phyloP scores from a whole-genome alignment of 2,113 vertebrate genomes.

The Progne subis region DNA sequence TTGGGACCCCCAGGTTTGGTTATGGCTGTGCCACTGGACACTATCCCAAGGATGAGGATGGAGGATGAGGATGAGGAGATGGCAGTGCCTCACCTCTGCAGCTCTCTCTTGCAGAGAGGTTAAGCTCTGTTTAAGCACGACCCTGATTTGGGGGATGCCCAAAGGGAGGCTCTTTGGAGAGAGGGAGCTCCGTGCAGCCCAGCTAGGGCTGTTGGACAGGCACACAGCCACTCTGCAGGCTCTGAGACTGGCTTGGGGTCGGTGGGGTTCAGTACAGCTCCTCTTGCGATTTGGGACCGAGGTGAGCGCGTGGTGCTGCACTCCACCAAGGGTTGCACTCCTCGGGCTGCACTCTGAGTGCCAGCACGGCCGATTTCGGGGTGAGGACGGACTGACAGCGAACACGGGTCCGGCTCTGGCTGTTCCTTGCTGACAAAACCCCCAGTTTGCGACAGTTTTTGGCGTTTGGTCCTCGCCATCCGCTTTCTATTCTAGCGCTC shows the following conservation, averaged over 20 bases:
- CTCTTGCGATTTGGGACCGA: accelerated
- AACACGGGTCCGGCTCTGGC: accelerated
- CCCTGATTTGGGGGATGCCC: not conserved
- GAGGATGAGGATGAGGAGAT: not conserved
- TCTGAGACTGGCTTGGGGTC: not conserved
- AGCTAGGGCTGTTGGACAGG: accelerated
- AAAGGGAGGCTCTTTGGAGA: not conserved
- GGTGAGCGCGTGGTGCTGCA: accelerated
- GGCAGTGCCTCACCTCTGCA: not conserved
- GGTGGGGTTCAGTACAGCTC: accelerated
- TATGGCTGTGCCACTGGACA: accelerated
- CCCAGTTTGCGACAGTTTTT: not conserved
- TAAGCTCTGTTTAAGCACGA: not conserved
- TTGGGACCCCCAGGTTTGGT: not conserved
- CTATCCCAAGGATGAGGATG: not conserved
- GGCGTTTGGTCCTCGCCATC: not conserved
- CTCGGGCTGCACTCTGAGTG: not conserved
- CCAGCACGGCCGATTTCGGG: accelerated
- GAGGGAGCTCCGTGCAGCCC: accelerated
- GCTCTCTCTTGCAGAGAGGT: not conserved
- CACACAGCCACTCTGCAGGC: not conserved
- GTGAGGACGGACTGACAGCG: accelerated
- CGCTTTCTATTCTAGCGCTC: not conserved
- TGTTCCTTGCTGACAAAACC: not conserved
- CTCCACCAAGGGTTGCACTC: accelerated